Base-by-base conservation (phyloP, 1,140 invertebrate species). In the Panagrolaimus sp. region DNA sequence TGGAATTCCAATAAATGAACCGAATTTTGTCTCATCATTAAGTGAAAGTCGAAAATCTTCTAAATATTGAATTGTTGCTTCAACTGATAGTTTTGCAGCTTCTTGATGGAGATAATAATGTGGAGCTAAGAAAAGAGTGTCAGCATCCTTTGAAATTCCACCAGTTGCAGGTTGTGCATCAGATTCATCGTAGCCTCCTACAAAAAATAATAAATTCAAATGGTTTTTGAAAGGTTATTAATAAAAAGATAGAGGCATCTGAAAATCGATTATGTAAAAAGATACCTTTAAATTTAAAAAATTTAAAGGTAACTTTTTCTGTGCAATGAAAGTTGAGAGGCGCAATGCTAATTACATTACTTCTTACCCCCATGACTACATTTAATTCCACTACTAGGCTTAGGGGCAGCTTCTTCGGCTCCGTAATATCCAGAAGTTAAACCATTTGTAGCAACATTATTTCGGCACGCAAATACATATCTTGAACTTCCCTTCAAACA, bases 81-180 rank as follows among this genome's bases (percentile, higher is more conserved):
- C 27, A 8, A 27, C 27, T 3, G 51, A 20, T 5, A 57, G 27
- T 3, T 13, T 8, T 4, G 51, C 51, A 25, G 51, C 51, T 1
- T 13, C 20, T n/a, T 57, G 51, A 57, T 57, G 51, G 14, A 57
- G 20, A 13, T 57, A 57, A 27, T 57, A 57, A 57, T 57, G 51
- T 3, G 51, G 51, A 1, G 51, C 20, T 11, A 57, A 16, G 4
- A 57, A 57, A 5, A 57, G 14, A 11, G 51, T 57, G 20, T 57
- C 51, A 16, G 51, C 20, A 57, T 57, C 51, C 16, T 57, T 57
- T 20, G 20, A 25, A 27, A 57, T 57, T 20, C 51, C 51, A 57
- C 51, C 51, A 16, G 51, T 20, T 27, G 51, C 20, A 27, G 51
- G 20, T 11, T 16, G 11, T 0, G 11, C 27, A 57, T 57, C 51